A percentile compares a stretch with the other conserved stretches of the same genome.
Conservation (phyloP, 2,888 invertebrate species). For the Epirrhoe tristata region DNA sequence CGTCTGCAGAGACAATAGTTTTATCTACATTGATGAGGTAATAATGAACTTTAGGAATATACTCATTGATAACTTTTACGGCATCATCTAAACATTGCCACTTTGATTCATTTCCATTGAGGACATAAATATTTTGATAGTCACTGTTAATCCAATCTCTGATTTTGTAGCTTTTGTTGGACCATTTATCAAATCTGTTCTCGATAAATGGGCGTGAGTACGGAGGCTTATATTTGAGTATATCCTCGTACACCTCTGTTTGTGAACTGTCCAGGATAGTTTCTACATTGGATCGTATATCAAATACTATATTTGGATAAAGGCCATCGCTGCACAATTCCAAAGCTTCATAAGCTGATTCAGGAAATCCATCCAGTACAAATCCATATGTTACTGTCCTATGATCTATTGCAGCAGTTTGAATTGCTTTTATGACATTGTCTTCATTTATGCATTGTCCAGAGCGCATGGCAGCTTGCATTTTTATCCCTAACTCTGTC, state of each 20-base stretch:
- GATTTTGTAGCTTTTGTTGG: conserved; percentile 58
- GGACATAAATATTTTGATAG: conserved; percentile 80
- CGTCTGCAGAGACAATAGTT: conserved; percentile 76
- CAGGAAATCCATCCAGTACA: conserved; percentile 87
- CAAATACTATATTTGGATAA: conserved; percentile 85
- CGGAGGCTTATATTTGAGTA: conserved; percentile 64
- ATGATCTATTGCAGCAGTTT: conserved; percentile 79
- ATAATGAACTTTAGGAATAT: conserved; percentile 74
- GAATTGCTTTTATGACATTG: conserved; percentile 80
- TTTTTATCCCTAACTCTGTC: conserved; percentile 77
- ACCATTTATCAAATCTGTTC: conserved; percentile 76
- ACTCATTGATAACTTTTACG: conserved; percentile 62
- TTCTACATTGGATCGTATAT: conserved; percentile 71
- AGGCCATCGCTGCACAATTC: conserved; percentile 79
- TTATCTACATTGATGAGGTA: conserved; percentile 79
- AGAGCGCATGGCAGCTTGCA: conserved; percentile 63
- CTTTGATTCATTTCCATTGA: conserved; percentile 80
- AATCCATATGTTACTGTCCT: conserved; percentile 83
- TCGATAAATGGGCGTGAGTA: conserved; percentile 71
- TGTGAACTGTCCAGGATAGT: conserved; percentile 71
- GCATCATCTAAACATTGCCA: conserved; percentile 84
- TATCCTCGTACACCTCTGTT: conserved; percentile 63
- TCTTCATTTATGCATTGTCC: conserved; percentile 77
- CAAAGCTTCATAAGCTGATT: conserved; percentile 76
- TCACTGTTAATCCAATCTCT: conserved; percentile 81